Base-by-base conservation (phyloP, 2,888 invertebrate species). In the Electrophaes corylata region DNA sequence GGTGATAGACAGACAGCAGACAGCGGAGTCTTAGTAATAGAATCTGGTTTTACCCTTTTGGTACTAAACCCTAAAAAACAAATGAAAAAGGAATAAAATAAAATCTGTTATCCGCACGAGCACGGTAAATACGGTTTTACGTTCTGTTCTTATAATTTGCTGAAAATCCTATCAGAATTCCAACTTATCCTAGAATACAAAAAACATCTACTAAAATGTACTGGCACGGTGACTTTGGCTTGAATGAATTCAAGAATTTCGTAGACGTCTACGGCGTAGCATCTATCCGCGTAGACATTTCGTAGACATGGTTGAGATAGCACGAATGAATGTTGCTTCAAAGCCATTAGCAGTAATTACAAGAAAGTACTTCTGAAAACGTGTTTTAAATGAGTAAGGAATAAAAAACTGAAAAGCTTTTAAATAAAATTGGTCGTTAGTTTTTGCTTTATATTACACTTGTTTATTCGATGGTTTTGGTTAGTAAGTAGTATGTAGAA, bases 231-330 rank as follows among this genome's bases (percentile, higher is more conserved):
- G 19, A 19, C 11, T 14, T 35, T 20, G 26, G 10, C 29, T 45
- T 18, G 20, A 33, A 49, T 29, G 29, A 49, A 31, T 49, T 43
- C 23, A 12, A 35, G 48, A 48, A 48, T 44, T 33, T 26, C 48
- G 53, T 37, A 52, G 26, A 52, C 26, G 18, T 37, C 44, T 46
- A 46, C 53, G 39, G 10, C 45, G 39, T 46, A 53, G 54, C 46
- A 41, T 40, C 16, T 29, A 39, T 18, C 44, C 11, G 18, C 18
- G 48, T 49, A 40, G 16, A 50, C 41, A 19, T 50, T 33, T 50
- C 31, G 31, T 35, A 51, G 50, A 35, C 43, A 20, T 19, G 33
- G 50, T 14, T 31, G 43, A 31, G 19, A 35, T 20, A 33, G 31
- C 20, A 20, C 16, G 33, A 20, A 41, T 41, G 23, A 39, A 26